A percentile compares a stretch with the other conserved stretches of the same genome.
Evolutionary conservation across 2,113 vertebrate species (phyloP).

Genomic region (Pitta sordida): DNA sequence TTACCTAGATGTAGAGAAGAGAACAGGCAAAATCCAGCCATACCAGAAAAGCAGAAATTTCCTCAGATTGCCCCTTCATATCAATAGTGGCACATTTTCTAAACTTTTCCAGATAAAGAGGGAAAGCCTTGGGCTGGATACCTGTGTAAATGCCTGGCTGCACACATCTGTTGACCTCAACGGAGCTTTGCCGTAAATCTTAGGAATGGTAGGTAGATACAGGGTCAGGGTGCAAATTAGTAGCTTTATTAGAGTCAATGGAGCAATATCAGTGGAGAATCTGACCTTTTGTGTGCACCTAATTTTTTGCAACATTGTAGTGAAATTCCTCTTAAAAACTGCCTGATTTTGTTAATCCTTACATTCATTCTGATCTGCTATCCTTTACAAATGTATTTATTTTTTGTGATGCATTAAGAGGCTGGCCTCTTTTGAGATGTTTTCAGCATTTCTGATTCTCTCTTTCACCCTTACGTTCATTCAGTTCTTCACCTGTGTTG

Average conservation of each 20-base stretch:
- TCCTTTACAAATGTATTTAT: neutral
- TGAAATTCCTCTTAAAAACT: neutral
- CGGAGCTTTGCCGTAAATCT: neutral
- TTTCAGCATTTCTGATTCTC: neutral
- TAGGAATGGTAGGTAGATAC: neutral
- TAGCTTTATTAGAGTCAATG: neutral
- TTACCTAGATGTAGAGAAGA: neutral
- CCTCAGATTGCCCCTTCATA: neutral
- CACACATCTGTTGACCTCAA: neutral
- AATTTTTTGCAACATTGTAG: neutral
- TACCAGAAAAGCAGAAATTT: slow-evolving; percentile 14
- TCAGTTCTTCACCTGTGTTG: neutral
- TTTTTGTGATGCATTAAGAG: neutral
- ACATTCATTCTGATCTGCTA: neutral
- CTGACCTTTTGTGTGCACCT: neutral
- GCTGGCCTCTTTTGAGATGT: neutral
- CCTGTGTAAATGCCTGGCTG: neutral
- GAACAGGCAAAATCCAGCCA: neutral
- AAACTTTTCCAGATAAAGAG: neutral
- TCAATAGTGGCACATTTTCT: neutral
- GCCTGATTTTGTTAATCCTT: neutral
- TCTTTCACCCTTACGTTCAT: neutral
- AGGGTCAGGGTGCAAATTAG: neutral
- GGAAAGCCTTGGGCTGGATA: neutral
- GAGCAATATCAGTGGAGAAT: neutral